Percentiles rank a stretch among this genome's conserved stretches.
Conservation (phyloP, 2,113 vertebrate species). For the Coturnix japonica region DNA sequence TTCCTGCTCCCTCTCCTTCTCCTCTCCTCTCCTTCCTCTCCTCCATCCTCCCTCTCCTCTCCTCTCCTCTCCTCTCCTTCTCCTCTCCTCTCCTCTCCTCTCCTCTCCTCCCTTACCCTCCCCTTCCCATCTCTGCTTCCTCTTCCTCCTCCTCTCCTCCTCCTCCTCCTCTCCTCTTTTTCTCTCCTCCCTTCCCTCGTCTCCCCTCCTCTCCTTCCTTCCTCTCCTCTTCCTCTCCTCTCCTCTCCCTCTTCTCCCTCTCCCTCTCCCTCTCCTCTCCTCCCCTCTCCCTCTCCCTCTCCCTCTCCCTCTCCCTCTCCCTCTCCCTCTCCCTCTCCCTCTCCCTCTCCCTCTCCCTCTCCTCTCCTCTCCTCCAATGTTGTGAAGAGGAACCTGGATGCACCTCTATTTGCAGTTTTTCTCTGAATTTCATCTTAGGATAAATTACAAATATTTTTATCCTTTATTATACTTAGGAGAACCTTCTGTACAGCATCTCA, state of each 20-base stretch:
- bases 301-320: neutral
- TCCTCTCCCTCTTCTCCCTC: too few relatives aligned
- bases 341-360: too few relatives aligned
- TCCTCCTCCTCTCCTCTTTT: neutral
- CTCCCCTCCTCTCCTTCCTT: neutral
- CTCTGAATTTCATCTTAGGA: neutral
- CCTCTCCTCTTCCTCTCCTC: neutral
- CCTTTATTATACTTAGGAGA: neutral
- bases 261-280: neutral
- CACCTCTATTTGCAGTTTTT: neutral
- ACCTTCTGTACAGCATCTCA: neutral
- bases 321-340: neutral
- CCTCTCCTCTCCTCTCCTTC: neutral
- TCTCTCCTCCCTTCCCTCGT: too few relatives aligned
- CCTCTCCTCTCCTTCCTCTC: neutral
- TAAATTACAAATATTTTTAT: constrained; percentile 16
- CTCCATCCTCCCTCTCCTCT: neutral
- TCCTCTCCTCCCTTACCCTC: too few relatives aligned
- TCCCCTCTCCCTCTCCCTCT: neutral
- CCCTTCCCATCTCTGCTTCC: too few relatives aligned
- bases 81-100: neutral
- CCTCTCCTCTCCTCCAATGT: too few relatives aligned
- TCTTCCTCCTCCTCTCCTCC: neutral
- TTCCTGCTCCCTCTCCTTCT: neutral
- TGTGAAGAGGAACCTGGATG: neutral